phyloP scores from a whole-genome alignment of 1,140 invertebrate species.

The Zaprionus nigranus region DNA sequence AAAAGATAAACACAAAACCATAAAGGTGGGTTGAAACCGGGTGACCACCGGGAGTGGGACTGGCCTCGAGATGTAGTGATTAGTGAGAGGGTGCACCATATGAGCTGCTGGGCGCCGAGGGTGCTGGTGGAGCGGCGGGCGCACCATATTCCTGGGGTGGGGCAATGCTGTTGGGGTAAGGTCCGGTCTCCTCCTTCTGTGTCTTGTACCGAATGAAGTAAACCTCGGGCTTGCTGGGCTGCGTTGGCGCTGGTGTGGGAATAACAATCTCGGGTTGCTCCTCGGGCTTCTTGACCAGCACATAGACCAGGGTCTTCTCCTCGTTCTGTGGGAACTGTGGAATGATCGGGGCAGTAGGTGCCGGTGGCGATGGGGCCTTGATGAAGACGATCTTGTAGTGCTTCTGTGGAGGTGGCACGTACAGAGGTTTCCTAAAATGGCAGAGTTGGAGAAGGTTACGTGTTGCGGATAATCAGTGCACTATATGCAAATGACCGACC shows the following conservation, averaged over 20 bases:
- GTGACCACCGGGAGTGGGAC: not conserved
- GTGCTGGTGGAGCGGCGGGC: slow-evolving; percentile 81
- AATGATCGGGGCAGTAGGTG: slow-evolving; percentile 90
- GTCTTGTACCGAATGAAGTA: slow-evolving; percentile 95
- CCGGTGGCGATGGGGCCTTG: slow-evolving; percentile 92
- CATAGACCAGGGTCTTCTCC: slow-evolving; percentile 95
- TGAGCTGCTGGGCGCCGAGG: slow-evolving; percentile 78
- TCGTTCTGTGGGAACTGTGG: slow-evolving; percentile 92
- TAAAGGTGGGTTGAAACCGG: slow-evolving; percentile 31
- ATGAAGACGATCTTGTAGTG: slow-evolving; percentile 96
- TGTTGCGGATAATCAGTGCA: not conserved
- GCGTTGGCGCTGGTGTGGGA: slow-evolving; percentile 91
- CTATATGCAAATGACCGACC: not conserved
- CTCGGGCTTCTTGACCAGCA: slow-evolving; percentile 94
- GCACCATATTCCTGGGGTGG: slow-evolving; percentile 85
- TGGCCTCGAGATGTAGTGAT: slow-evolving; percentile 6
- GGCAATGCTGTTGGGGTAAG: slow-evolving; percentile 85
- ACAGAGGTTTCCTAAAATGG: slow-evolving; percentile 85
- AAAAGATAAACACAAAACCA: slow-evolving; percentile 58
- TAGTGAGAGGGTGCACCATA: slow-evolving; percentile 82
- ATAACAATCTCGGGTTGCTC: slow-evolving; percentile 91
- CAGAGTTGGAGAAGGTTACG: not conserved
- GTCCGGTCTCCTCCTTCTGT: slow-evolving; percentile 86
- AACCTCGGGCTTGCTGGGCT: slow-evolving; percentile 93
- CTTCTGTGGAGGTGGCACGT: slow-evolving; percentile 91